A percentile compares a stretch with the other conserved stretches of the same genome.
phyloP scores from a whole-genome alignment of 2,113 vertebrate genomes.

The Xiphophorus maculatus region DNA sequence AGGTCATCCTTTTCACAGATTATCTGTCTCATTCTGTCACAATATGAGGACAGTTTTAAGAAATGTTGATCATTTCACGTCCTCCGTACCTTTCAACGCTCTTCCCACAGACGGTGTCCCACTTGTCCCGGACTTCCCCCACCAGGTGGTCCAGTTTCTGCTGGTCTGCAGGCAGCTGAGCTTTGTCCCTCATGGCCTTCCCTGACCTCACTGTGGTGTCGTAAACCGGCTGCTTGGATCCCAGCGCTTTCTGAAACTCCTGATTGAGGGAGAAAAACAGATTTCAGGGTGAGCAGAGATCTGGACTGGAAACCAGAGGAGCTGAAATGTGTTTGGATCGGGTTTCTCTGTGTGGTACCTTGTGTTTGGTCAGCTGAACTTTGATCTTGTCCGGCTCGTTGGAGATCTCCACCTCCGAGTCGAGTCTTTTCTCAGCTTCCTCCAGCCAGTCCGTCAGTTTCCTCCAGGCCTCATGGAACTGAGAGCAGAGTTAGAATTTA shows the following conservation, averaged over 20 bases:
- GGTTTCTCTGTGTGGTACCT: slow-evolving; percentile 76
- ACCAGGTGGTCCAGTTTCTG: slow-evolving; percentile 93
- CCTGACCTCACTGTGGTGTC: slow-evolving; percentile 96
- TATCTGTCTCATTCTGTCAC: too few relatives aligned
- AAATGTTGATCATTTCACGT: not conserved
- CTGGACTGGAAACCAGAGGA: not conserved
- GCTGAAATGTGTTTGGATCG: accelerated
- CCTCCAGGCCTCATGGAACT: slow-evolving; percentile 99
- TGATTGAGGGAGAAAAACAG: slow-evolving; percentile 52
- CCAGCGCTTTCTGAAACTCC: slow-evolving; percentile 97
- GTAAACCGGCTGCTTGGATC: slow-evolving; percentile 96
- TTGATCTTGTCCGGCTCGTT: slow-evolving; percentile 99
- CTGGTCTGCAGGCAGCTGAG: slow-evolving; percentile 87
- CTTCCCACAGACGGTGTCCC: slow-evolving; percentile 99
- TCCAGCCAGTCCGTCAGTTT: slow-evolving; percentile 97
- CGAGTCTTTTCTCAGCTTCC: slow-evolving; percentile 94
- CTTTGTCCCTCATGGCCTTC: slow-evolving; percentile 93
- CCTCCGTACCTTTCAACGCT: slow-evolving; percentile 93
- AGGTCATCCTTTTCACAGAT: too few relatives aligned
- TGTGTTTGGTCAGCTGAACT: slow-evolving; percentile 94
- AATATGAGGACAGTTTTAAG: too few relatives aligned
- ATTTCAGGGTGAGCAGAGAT: not conserved
- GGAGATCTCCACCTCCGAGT: slow-evolving; percentile 96
- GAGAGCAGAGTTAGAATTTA: not conserved
- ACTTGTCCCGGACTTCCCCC: slow-evolving; percentile 96